phyloP scores from a whole-genome alignment of 2,113 vertebrate species.

The Herpetotheres cachinnans region DNA sequence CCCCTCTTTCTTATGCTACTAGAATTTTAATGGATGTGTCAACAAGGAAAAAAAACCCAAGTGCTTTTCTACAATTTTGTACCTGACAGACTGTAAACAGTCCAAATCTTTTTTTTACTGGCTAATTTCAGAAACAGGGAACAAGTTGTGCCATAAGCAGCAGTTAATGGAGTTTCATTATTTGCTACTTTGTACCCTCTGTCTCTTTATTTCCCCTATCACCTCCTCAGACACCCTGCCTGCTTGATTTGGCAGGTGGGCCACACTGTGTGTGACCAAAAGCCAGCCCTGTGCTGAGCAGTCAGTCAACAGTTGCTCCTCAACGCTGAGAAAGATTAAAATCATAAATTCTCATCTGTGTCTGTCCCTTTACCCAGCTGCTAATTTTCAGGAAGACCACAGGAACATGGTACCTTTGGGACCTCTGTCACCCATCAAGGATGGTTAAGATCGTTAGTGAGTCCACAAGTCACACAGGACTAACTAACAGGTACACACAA shows the following conservation, averaged over 20 bases:
- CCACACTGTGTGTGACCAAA: not conserved
- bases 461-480: not conserved
- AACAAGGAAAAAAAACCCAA: not conserved
- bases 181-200: not conserved
- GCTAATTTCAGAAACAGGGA: not conserved
- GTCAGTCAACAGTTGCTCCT: not conserved
- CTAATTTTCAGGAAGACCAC: not conserved
- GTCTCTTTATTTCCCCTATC: not conserved
- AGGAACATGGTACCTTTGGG: not conserved
- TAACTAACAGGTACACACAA: not conserved
- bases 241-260: not conserved
- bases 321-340: not conserved
- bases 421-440: not conserved
- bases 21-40: not conserved
- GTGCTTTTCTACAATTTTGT: not conserved
- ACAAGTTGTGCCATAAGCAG: not conserved
- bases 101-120: not conserved
- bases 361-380: not conserved
- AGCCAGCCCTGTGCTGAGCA: not conserved
- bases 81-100: not conserved
- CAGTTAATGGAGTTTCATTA: not conserved
- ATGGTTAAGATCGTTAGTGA: not conserved
- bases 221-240: not conserved
- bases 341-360: not conserved
- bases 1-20: not conserved